Conservation (phyloP, 2,113 vertebrate genomes). For the Stigmatopora argus region DNA sequence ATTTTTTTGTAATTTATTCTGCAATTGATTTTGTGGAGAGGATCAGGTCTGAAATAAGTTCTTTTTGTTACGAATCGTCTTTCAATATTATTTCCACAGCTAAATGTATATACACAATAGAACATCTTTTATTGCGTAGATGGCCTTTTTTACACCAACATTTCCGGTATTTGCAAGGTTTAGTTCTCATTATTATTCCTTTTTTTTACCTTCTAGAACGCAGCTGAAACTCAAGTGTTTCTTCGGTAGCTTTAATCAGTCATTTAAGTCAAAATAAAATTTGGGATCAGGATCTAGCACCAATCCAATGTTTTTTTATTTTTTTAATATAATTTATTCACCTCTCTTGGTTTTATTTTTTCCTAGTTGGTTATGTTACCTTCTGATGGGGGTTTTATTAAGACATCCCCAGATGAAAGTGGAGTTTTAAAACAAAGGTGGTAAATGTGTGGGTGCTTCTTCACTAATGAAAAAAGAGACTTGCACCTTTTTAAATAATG, state of each 20-base stretch:
- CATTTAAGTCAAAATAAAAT: slow-evolving; percentile 71
- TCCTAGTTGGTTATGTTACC: slow-evolving; percentile 8
- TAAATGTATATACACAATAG: slow-evolving; percentile 78
- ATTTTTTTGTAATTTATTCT: slow-evolving; percentile 79
- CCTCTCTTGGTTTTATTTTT: neutral
- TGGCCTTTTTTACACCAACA: slow-evolving; percentile 69
- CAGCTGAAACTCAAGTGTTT: slow-evolving; percentile 68
- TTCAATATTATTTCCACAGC: slow-evolving; percentile 65
- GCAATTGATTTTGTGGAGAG: slow-evolving; percentile 73
- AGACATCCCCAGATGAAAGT: slow-evolving; percentile 86
- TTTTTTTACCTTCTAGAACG: slow-evolving; percentile 74
- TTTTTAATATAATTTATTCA: neutral
- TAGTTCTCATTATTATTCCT: slow-evolving; percentile 64
- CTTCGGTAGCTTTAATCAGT: slow-evolving; percentile 89
- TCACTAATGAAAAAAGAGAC: slow-evolving; percentile 88
- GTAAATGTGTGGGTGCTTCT: slow-evolving; percentile 93
- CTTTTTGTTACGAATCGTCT: slow-evolving; percentile 60
- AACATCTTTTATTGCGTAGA: slow-evolving; percentile 46
- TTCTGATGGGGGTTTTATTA: slow-evolving; percentile 50
- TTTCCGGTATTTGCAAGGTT: neutral
- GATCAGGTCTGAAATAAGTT: slow-evolving; percentile 70
- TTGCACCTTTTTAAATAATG: slow-evolving; percentile 91
- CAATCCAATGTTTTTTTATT: slow-evolving; percentile 30
- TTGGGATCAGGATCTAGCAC: slow-evolving; percentile 80
- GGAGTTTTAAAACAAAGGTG: slow-evolving; percentile 86